Percentiles rank a stretch among this genome's conserved stretches.
Evolutionary conservation across 2,888 invertebrate species (phyloP).

Genomic region (Drosophila fungiperda): DNA sequence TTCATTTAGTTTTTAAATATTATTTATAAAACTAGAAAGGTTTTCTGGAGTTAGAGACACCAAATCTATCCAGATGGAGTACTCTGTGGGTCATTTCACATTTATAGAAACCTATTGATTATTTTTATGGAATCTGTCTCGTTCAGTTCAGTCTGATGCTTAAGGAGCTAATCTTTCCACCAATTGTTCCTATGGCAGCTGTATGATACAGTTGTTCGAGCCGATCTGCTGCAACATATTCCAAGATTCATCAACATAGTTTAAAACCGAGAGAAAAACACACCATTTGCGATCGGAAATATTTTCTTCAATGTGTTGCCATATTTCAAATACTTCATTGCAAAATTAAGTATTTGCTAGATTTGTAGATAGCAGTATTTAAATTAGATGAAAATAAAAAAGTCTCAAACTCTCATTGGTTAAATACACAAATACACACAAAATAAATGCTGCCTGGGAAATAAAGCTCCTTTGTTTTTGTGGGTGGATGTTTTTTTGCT

Average conservation of each 20-base stretch:
- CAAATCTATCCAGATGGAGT: too few relatives aligned
- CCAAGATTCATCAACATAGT: not conserved
- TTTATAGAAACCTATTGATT: too few relatives aligned
- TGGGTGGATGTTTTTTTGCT: not conserved
- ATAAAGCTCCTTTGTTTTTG: slow-evolving; percentile 18
- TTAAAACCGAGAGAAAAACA: not conserved
- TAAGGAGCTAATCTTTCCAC: too few relatives aligned
- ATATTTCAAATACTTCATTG: not conserved
- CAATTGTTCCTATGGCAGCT: not conserved
- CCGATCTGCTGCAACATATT: too few relatives aligned
- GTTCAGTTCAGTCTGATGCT: too few relatives aligned
- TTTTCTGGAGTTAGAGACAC: too few relatives aligned
- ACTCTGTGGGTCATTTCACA: too few relatives aligned
- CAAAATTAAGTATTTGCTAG: not conserved
- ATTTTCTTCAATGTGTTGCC: not conserved
- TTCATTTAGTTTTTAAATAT: too few relatives aligned
- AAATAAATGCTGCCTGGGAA: slow-evolving; percentile 40
- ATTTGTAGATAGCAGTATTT: not conserved
- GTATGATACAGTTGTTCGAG: not conserved
- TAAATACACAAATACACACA: not conserved
- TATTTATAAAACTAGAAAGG: too few relatives aligned
- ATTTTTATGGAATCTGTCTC: too few relatives aligned
- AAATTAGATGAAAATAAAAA: not conserved
- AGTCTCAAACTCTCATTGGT: not conserved
- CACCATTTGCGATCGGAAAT: not conserved